These are phyloP conservation scores for Fragum fragum DNA, from an alignment of 2,888 invertebrate species.

Conservation along the genomic window DNA sequence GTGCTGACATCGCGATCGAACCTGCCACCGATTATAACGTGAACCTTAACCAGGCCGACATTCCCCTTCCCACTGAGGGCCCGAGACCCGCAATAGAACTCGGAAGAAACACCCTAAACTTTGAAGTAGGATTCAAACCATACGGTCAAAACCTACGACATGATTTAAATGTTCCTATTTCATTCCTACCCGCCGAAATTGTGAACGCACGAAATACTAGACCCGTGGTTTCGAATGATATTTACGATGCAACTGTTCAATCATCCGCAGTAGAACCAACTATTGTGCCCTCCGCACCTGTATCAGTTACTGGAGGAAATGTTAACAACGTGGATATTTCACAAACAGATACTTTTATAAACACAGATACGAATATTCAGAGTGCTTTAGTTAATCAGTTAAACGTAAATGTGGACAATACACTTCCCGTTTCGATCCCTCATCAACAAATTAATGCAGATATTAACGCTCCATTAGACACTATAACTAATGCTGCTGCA, in stretches of 20 bases:
- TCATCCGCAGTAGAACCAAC: conserved; percentile 9
- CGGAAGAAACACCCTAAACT: conserved; percentile 10
- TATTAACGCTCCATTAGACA: too few relatives aligned
- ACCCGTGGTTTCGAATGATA: conserved; percentile 58
- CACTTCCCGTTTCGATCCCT: too few relatives aligned
- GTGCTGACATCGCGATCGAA: conserved; percentile 62
- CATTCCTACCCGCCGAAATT: conserved; percentile 50
- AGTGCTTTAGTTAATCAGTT: too few relatives aligned
- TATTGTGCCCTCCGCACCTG: background rate
- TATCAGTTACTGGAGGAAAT: background rate
- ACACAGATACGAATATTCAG: too few relatives aligned
- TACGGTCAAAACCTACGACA: background rate
- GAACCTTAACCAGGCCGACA: background rate
- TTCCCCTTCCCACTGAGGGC: conserved; percentile 28
- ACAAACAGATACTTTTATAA: too few relatives aligned
- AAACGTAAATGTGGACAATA: too few relatives aligned
- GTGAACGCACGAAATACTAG: conserved; percentile 43
- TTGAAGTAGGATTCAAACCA: conserved; percentile 34
- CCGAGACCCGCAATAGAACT: conserved; percentile 6
- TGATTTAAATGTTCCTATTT: conserved; percentile 25
- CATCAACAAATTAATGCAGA: too few relatives aligned
- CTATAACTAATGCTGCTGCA: too few relatives aligned
- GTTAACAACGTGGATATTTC: background rate
- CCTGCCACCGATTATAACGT: conserved; percentile 19
- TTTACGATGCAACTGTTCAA: conserved; percentile 46